Conservation (phyloP, 1,140 invertebrate genomes). For the Cherax destructor region DNA sequence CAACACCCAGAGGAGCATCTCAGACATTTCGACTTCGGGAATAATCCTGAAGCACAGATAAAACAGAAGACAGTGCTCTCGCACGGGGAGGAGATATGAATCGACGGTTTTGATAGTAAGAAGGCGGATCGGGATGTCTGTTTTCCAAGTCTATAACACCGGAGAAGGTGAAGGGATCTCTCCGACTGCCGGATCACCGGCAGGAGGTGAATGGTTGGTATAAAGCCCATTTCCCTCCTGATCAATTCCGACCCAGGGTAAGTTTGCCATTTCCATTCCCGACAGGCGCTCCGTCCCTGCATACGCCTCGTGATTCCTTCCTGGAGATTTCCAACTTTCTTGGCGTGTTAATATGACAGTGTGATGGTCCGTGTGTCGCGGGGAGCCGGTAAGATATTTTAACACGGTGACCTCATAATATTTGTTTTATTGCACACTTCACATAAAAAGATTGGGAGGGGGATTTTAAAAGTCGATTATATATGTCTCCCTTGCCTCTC, state of each 20-base stretch:
- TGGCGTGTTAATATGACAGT: not conserved
- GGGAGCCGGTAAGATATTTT: not conserved
- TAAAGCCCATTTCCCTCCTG: constrained; percentile 3
- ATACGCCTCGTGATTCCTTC: not conserved
- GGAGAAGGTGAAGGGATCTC: not conserved
- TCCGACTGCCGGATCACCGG: not conserved
- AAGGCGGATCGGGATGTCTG: not conserved
- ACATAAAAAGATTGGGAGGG: not conserved
- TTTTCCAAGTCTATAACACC: not conserved
- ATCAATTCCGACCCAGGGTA: not conserved
- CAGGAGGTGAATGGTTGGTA: constrained; percentile 1
- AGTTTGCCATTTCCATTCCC: constrained; percentile 9
- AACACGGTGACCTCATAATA: not conserved
- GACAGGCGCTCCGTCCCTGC: not conserved
- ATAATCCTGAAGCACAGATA: not conserved
- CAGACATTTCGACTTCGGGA: too few relatives aligned
- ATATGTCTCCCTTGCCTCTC: not conserved
- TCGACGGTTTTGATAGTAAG: not conserved
- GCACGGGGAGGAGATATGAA: not conserved
- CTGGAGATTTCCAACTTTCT: not conserved
- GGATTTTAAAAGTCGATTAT: not conserved
- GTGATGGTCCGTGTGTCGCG: not conserved
- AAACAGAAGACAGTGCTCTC: too few relatives aligned
- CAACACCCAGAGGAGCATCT: too few relatives aligned
- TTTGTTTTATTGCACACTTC: not conserved